A percentile compares a stretch with the other conserved stretches of the same genome.
Evolutionary conservation across 2,888 invertebrate genomes (phyloP).

Genomic region (Mythimna albipuncta): DNA sequence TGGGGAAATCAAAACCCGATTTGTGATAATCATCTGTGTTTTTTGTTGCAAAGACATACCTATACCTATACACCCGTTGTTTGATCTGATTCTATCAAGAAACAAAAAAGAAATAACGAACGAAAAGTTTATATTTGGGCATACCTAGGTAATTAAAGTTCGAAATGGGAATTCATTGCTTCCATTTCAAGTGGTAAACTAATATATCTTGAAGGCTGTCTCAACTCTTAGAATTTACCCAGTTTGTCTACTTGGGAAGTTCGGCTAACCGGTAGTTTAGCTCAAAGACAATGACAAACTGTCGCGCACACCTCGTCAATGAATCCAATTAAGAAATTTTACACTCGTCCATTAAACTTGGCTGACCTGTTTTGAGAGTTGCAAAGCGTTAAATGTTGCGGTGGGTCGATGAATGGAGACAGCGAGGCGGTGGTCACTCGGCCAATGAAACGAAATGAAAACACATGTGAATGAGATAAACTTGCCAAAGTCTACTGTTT

Average conservation of each 20-base stretch:
- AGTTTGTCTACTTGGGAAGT: conserved; percentile 60
- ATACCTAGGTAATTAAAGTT: conserved; percentile 52
- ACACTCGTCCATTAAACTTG: conserved; percentile 81
- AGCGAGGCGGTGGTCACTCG: conserved; percentile 21
- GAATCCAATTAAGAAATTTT: conserved; percentile 82
- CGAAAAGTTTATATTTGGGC: conserved; percentile 42
- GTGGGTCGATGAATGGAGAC: conserved; percentile 52
- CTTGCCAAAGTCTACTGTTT: conserved; percentile 12
- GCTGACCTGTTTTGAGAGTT: conserved; percentile 73
- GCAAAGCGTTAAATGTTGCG: conserved; percentile 68
- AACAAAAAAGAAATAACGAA: conserved; percentile 11
- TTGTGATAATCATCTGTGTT: conserved; percentile 76
- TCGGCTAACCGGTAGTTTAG: conserved; percentile 60
- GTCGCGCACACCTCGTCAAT: conserved; percentile 76
- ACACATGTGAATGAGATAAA: conserved; percentile 26
- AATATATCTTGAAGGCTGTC: conserved; percentile 58
- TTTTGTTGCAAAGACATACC: conserved; percentile 55
- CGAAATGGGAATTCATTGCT: conserved; percentile 43
- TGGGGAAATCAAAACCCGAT: conserved; percentile 83
- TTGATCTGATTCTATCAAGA: conserved; percentile 12
- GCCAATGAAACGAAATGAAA: conserved; percentile 32
- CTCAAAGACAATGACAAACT: conserved; percentile 70
- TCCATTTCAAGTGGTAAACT: conserved; percentile 59
- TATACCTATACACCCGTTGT: conserved; percentile 40
- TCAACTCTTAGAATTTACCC: conserved; percentile 52